Percentiles rank a stretch among this genome's conserved stretches.
Evolutionary conservation across 2,797 vertebrate species (phyloP).

Genomic region (Chelon labrosus): DNA sequence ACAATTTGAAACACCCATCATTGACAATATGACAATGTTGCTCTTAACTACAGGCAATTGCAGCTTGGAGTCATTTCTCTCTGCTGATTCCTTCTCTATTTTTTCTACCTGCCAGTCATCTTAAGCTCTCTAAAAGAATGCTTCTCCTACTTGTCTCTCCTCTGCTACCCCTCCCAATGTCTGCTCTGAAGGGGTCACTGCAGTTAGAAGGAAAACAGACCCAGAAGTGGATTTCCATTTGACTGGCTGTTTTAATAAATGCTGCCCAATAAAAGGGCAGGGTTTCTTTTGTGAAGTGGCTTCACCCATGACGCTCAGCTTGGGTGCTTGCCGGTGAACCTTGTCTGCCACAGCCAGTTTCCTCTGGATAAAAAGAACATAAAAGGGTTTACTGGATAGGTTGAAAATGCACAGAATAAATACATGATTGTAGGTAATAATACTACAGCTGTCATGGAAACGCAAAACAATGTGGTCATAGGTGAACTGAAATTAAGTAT

Average conservation of each 20-base stretch:
- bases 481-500: slow-evolving; percentile 3
- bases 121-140: slow-evolving; percentile 48
- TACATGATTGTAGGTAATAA: slow-evolving; percentile 6
- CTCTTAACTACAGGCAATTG: slow-evolving; percentile 62
- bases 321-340: slow-evolving; percentile 53
- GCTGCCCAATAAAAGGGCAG: slow-evolving; percentile 80
- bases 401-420: slow-evolving; percentile 36
- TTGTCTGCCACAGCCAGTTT: slow-evolving; percentile 54
- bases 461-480: not conserved
- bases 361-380: slow-evolving; percentile 59
- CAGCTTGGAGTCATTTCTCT: slow-evolving; percentile 58
- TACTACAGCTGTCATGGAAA: not conserved
- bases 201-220: slow-evolving; percentile 78
- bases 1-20: slow-evolving; percentile 54
- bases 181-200: slow-evolving; percentile 71
- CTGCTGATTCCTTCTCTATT: slow-evolving; percentile 34
- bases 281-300: slow-evolving; percentile 78
- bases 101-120: slow-evolving; percentile 70
- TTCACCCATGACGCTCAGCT: slow-evolving; percentile 72
- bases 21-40: slow-evolving; percentile 55
- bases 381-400: slow-evolving; percentile 38
- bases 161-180: slow-evolving; percentile 28
- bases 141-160: slow-evolving; percentile 39
- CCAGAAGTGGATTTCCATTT: slow-evolving; percentile 79
- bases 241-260: slow-evolving; percentile 83